Evolutionary conservation across 2,888 invertebrate species (phyloP), one percentile per base, ranked within the genome.

Genomic region (Hyles lineata): DNA sequence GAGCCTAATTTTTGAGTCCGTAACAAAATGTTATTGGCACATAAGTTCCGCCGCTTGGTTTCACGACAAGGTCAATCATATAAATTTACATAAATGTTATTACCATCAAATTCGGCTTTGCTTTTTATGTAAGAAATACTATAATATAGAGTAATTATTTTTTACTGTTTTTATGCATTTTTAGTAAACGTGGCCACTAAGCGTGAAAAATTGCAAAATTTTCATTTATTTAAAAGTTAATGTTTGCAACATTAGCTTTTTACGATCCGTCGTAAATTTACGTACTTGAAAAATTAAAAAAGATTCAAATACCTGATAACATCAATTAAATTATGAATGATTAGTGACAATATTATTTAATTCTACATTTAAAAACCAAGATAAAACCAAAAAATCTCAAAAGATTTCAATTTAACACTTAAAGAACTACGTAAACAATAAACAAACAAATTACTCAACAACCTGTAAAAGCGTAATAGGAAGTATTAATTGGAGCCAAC

Each of bases 11-110:
- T 67, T 67, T 50, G 7, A n/a, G 8, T n/a, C 7, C 15, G 6
- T 67, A 67, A 67, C 67, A 67, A 67, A 67, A 67, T 50, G 67
- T 50, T 67, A 50, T 43, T 23, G 23, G 67, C 11, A 50, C 43
- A n/a, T 67, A 50, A 67, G 67, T 67, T 35, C 21, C 67, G 67
- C 67, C 15, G 15, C 0, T 50, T 50, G 21, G 67, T 67, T 67
- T 43, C 67, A 7, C 25, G 1, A 23, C 50, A 67, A 67, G 67
- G 67, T 67, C 17, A 63, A 23, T 21, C 5, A 21, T 60, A 21
- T 67, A 25, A 0, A 67, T 55, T 55, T 55, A 23, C 50, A 67
- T 50, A 15, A 55, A 55, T 6, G n/a, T 7, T 19, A 55, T n/a
- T 55, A 55, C 17, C n/a, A n/a, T n/a, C 0, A 5, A 55, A n/a